phyloP scores from a whole-genome alignment of 2,113 vertebrate species.

The Osmerus eperlanus region DNA sequence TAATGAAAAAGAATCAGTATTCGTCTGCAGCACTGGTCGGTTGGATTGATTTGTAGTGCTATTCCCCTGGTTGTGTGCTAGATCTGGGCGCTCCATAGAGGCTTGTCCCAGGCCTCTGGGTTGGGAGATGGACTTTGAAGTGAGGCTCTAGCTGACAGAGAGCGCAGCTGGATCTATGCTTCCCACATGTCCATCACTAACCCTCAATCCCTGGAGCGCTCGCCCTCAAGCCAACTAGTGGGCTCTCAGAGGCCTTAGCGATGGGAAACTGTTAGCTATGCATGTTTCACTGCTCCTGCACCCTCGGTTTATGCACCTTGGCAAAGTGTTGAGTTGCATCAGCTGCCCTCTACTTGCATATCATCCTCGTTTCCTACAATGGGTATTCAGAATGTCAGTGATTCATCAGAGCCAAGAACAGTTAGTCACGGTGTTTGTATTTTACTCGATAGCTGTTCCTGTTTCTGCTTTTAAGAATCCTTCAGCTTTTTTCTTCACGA shows the following conservation, averaged over 20 bases:
- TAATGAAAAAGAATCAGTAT: constrained; percentile 46
- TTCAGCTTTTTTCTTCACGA: not conserved
- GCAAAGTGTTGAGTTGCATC: constrained; percentile 32
- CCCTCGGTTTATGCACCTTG: constrained; percentile 10
- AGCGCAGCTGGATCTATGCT: constrained; percentile 52
- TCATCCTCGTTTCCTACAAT: not conserved
- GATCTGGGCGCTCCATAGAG: constrained; percentile 46
- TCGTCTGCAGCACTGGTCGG: constrained; percentile 45
- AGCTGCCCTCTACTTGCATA: constrained; percentile 5
- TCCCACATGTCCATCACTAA: constrained; percentile 57
- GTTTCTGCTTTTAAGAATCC: not conserved
- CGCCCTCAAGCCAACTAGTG: constrained; percentile 36
- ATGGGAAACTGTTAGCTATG: constrained; percentile 45
- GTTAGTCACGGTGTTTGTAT: too few relatives aligned
- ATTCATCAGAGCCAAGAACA: too few relatives aligned
- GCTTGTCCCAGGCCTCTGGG: constrained; percentile 34
- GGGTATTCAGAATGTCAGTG: not conserved
- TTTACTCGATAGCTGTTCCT: not conserved
- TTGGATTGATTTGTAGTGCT: constrained; percentile 51
- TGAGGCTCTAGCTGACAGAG: constrained; percentile 52
- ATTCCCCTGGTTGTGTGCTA: constrained; percentile 44
- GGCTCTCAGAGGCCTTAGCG: constrained; percentile 20
- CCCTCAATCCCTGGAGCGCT: constrained; percentile 39
- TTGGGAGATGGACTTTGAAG: constrained; percentile 58
- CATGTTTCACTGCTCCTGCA: constrained; percentile 25